Evolutionary conservation across 2,888 invertebrate species (phyloP).

Genomic region (Cataglyphis livida): DNA sequence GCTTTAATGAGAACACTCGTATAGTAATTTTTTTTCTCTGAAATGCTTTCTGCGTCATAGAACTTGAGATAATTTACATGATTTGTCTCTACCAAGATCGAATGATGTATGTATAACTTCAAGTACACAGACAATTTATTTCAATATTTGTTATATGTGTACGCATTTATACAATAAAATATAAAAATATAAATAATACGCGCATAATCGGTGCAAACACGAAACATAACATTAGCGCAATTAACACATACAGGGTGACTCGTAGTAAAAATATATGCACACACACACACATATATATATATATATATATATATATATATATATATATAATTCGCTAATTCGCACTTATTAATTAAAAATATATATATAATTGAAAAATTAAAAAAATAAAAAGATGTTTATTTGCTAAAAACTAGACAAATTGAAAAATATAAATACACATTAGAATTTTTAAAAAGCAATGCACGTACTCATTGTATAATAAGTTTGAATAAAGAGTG

Average conservation of each 20-base stretch:
- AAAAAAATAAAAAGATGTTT: neutral
- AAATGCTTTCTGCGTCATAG: slow-evolving; percentile 22
- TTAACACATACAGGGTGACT: neutral
- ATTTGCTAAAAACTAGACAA: too few species aligned
- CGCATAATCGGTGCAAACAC: neutral
- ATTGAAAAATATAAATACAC: neutral
- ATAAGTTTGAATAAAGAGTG: neutral
- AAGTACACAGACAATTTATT: neutral
- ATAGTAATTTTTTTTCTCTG: slow-evolving; percentile 22
- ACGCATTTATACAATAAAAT: slow-evolving; percentile 11
- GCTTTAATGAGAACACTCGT: slow-evolving; percentile 9
- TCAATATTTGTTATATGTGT: slow-evolving; percentile 16
- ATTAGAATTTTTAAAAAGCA: neutral
- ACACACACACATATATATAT: neutral
- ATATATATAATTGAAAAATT: neutral
- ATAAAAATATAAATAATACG: slow-evolving; percentile 24
- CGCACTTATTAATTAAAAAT: neutral
- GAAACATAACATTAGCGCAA: neutral
- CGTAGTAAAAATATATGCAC: neutral
- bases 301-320: too few species aligned
- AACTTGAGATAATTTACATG: slow-evolving; percentile 35
- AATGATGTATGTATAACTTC: neutral
- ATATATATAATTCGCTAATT: neutral
- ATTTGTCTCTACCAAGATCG: neutral
- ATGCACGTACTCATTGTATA: neutral